These are phyloP conservation scores for Brachypalpus laphriformis DNA, from an alignment of 2,888 invertebrate genomes.

Conservation along the genomic window DNA sequence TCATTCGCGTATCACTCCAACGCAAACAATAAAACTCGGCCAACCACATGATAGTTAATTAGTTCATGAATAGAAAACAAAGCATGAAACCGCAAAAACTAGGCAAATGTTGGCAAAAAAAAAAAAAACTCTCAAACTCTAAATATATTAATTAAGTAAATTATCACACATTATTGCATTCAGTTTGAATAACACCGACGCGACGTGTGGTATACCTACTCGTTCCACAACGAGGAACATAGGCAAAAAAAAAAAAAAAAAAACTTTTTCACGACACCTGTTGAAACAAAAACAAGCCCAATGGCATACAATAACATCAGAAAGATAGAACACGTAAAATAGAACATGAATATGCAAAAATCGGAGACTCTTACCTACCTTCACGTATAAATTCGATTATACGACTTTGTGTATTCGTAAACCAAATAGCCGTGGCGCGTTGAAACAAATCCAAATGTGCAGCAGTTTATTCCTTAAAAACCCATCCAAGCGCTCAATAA, in stretches of 20 bases:
- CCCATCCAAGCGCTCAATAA: conserved; percentile 12
- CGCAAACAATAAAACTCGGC: background rate
- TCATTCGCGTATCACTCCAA: too few relatives aligned
- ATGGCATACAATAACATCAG: conserved; percentile 5
- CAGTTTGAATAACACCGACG: conserved; percentile 12
- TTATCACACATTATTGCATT: conserved; percentile 33
- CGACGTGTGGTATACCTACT: background rate
- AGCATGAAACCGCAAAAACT: conserved; percentile 23
- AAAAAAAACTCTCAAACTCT: background rate
- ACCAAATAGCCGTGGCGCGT: conserved; percentile 11
- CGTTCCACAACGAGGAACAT: conserved; percentile 23
- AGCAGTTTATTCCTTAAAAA: conserved; percentile 7
- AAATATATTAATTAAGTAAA: conserved; percentile 16
- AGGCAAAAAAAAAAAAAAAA: conserved; percentile 19
- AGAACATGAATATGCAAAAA: background rate
- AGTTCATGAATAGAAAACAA: background rate
- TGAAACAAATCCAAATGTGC: conserved; percentile 17
- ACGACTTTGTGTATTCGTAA: conserved; percentile 2
- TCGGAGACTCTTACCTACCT: background rate
- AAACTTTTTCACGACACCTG: conserved; percentile 45
- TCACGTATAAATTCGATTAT: background rate
- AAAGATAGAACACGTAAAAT: conserved; percentile 17
- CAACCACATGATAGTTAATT: background rate
- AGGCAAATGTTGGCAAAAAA: too few relatives aligned
- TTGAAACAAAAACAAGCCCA: conserved; percentile 49